Evolutionary conservation across 2,113 vertebrate species (phyloP).

Genomic region (Oryzias melastigma): DNA sequence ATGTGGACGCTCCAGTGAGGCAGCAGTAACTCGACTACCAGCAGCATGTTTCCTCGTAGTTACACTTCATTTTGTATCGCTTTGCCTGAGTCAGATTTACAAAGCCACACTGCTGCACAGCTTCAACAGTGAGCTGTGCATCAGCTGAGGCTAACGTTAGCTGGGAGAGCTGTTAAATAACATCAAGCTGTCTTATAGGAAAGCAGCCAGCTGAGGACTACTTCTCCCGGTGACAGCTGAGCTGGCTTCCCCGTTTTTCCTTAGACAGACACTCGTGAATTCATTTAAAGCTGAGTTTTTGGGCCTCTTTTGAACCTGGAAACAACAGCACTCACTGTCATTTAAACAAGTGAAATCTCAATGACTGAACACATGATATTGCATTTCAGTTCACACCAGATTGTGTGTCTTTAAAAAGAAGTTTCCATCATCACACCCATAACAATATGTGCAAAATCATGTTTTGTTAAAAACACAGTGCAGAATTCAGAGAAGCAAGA

Average conservation of each 20-base stretch:
- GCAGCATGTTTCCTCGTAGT: slow-evolving; percentile 23
- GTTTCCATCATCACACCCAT: slow-evolving; percentile 18
- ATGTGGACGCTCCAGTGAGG: slow-evolving; percentile 1
- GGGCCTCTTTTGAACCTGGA: slow-evolving; percentile 21
- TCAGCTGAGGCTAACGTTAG: slow-evolving; percentile 13
- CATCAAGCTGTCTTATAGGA: slow-evolving; percentile 33
- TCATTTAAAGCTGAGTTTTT: slow-evolving; percentile 33
- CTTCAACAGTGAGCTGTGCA: slow-evolving; percentile 12
- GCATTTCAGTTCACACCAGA: slow-evolving; percentile 6
- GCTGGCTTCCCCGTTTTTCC: slow-evolving; percentile 1
- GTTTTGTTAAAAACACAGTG: slow-evolving; percentile 12
- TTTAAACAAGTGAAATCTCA: slow-evolving; percentile 1
- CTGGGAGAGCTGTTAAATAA: slow-evolving; percentile 39
- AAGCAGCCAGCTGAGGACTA: slow-evolving; percentile 12
- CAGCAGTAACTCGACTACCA: background rate
- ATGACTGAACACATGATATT: slow-evolving; percentile 13
- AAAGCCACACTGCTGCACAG: slow-evolving; percentile 21
- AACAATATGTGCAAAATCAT: slow-evolving; percentile 21
- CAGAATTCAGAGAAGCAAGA: slow-evolving; percentile 7
- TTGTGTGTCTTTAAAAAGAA: slow-evolving; percentile 4
- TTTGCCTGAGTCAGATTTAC: slow-evolving; percentile 14
- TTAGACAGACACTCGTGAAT: slow-evolving; percentile 46
- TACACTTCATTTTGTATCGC: slow-evolving; percentile 18
- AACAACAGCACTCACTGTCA: slow-evolving; percentile 4
- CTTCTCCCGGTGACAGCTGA: slow-evolving; percentile 31